phyloP scores from a whole-genome alignment of 2,113 vertebrate species.

The Festucalex cinctus region DNA sequence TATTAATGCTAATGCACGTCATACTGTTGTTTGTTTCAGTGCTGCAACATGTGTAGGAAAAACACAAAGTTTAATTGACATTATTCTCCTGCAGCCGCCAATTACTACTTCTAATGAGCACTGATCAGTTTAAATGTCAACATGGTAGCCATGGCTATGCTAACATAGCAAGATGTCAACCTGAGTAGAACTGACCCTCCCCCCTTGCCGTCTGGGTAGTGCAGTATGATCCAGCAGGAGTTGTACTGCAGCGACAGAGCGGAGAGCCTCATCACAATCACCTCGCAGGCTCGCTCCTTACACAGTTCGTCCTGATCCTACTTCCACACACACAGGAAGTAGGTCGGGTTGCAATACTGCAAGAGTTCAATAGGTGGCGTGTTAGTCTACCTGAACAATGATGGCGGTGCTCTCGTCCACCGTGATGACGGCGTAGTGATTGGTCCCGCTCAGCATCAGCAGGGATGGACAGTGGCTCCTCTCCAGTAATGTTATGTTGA shows the following conservation, averaged over 20 bases:
- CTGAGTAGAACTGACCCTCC: slow-evolving; percentile 51
- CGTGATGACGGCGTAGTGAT: slow-evolving; percentile 79
- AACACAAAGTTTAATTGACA: no score
- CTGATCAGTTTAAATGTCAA: background rate
- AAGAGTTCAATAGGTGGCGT: background rate
- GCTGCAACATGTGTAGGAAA: no score
- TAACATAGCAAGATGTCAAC: background rate
- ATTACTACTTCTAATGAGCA: no score
- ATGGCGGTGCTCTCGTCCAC: slow-evolving; percentile 83
- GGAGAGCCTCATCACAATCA: slow-evolving; percentile 77
- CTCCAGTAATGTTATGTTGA: slow-evolving; percentile 83
- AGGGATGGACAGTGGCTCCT: slow-evolving; percentile 73
- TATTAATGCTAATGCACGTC: no score
- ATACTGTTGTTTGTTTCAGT: no score
- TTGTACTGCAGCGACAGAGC: slow-evolving; percentile 87
- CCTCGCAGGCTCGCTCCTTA: slow-evolving; percentile 74
- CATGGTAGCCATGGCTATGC: background rate
- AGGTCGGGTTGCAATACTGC: background rate
- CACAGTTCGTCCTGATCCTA: slow-evolving; percentile 80
- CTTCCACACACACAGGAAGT: background rate
- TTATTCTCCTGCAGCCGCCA: no score
- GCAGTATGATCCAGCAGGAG: slow-evolving; percentile 86
- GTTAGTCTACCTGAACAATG: slow-evolving; percentile 79
- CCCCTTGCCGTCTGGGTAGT: slow-evolving; percentile 62
- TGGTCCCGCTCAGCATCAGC: slow-evolving; percentile 74